Evolutionary conservation across 2,113 vertebrate species (phyloP), one percentile per base, ranked within the genome.

Genomic region (Onychostruthus taczanowskii): DNA sequence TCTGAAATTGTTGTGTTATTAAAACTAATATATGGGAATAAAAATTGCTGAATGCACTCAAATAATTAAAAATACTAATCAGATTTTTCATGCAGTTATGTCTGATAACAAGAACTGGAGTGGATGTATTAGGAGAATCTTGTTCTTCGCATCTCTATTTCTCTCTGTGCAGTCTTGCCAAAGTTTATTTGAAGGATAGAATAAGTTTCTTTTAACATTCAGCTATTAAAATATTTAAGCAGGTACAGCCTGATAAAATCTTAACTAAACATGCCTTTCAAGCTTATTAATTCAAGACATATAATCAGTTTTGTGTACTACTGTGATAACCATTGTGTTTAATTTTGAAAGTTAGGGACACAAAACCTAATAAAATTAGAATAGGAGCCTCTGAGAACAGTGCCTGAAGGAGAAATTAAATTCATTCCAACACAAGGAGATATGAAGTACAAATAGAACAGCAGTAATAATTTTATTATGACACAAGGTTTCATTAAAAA

Each of bases 331-430:
- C 61, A 49, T 59, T 92, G 76, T 89, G 44, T 94, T 96, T 68
- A 41, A 93, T 74, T 95, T 77, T 93, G 61, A 66, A 95, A 93
- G 59, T 50, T 91, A 84, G 73, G 84, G 80, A 66, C 87, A 84
- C 17, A 52, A 95, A 87, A 69, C 6, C 62, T 85, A 93, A 95
- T 91, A 85, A 89, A 89, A 91, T 91, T 79, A 83, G 56, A 85
- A 83, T 76, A 91, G 82, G 13, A 95, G 35, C 59, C 58, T 75
- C 63, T 87, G 78, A 95, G 72, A 91, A 66, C n/a, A 58, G 23
- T 69, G 87, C 89, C 84, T 87, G 84, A 56, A 89, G 93, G 81
- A 89, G 59, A 91, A 95, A 94, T 94, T 94, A 87, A 94, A 85
- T 95, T 94, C 23, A 83, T 94, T 94, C 91, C 50, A 89, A 43